Evolutionary conservation across 2,797 vertebrate species (phyloP).

Genomic region (Alcedo atthis): DNA sequence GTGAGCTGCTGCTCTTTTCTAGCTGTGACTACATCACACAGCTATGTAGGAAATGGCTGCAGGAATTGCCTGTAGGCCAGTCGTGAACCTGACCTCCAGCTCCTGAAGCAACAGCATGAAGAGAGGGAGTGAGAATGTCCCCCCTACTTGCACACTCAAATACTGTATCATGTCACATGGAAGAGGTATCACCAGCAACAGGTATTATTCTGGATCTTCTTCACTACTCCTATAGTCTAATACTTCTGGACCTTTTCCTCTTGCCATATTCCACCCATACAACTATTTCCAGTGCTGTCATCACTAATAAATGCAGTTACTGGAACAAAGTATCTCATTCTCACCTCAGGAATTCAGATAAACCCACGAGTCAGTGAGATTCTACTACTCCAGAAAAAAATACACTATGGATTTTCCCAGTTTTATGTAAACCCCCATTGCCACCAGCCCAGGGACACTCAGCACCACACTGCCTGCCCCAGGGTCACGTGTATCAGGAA

Average conservation of each 20-base stretch:
- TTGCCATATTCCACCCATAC: background rate
- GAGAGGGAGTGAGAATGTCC: background rate
- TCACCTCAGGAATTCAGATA: background rate
- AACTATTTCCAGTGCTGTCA: background rate
- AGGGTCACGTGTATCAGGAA: background rate
- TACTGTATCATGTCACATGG: background rate
- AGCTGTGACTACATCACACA: background rate
- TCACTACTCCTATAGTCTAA: background rate
- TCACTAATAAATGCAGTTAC: background rate
- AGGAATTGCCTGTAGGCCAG: background rate
- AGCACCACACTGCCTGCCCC: background rate
- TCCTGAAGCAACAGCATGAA: background rate
- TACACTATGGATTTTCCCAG: background rate
- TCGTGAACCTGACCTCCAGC: background rate
- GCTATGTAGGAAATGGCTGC: background rate
- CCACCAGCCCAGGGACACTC: background rate
- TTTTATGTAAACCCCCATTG: rapidly evolving
- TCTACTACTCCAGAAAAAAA: background rate
- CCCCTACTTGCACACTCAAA: background rate
- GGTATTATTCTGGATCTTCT: background rate
- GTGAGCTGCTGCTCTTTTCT: background rate
- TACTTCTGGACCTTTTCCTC: background rate
- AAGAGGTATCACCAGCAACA: background rate
- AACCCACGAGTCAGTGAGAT: background rate
- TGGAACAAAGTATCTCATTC: background rate